phyloP scores from a whole-genome alignment of 1,140 invertebrate species.

The Delia radicum region DNA sequence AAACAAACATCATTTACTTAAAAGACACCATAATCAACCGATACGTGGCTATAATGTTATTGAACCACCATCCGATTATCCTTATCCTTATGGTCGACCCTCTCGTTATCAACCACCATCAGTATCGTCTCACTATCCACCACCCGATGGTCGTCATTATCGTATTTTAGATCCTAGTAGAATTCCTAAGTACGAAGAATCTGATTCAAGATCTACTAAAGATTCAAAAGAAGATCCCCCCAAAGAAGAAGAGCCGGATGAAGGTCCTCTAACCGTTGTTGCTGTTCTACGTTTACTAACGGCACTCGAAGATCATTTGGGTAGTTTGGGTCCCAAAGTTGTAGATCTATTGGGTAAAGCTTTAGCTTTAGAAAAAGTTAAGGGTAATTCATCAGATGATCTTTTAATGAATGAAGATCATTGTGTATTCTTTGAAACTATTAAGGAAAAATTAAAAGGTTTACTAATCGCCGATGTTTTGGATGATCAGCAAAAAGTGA shows the following conservation, averaged over 20 bases:
- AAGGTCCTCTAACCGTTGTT: conserved; percentile 62
- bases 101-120: conserved; percentile 10
- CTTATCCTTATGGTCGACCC: conserved; percentile 9
- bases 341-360: conserved; percentile 72
- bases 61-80: background rate
- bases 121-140: background rate
- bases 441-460: conserved; percentile 82
- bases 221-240: conserved; percentile 15
- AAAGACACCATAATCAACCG: background rate
- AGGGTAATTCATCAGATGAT: conserved; percentile 72
- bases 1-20: background rate
- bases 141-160: conserved; percentile 6
- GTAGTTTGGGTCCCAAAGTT: conserved; percentile 75
- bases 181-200: conserved; percentile 28
- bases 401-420: conserved; percentile 69
- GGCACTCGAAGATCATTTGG: conserved; percentile 76
- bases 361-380: conserved; percentile 69
- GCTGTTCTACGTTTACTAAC: conserved; percentile 72
- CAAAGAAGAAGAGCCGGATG: conserved; percentile 31
- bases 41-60: background rate
- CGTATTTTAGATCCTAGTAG: conserved; percentile 27
- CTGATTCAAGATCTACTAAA: background rate
- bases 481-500: conserved; percentile 57
- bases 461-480: conserved; percentile 76
- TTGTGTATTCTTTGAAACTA: conserved; percentile 75